Conservation (phyloP, 2,113 vertebrate species). For the Macaca nemestrina region DNA sequence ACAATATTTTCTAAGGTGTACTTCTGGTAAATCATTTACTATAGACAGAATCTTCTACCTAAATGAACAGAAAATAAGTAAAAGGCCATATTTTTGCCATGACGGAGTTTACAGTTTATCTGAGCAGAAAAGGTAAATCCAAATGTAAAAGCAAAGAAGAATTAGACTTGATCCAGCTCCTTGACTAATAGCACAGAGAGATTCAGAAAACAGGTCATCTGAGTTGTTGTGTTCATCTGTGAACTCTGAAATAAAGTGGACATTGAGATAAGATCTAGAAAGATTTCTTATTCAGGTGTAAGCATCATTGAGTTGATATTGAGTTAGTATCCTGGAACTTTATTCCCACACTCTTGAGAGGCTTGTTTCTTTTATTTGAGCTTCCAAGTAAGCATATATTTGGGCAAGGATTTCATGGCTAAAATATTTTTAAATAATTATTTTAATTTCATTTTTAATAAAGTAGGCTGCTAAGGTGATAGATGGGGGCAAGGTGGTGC, state of each 20-base stretch:
- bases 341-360: background rate
- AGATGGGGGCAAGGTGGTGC: background rate
- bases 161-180: background rate
- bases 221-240: background rate
- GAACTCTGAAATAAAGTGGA: background rate
- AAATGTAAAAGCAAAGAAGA: background rate
- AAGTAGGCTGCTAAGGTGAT: background rate
- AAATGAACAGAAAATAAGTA: background rate
- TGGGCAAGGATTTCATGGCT: background rate
- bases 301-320: background rate
- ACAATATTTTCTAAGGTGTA: background rate
- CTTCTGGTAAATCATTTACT: background rate
- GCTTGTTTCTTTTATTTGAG: background rate
- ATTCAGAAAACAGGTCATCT: background rate
- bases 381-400: background rate
- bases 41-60: background rate
- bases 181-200: background rate
- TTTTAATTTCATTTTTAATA: conserved; percentile 20
- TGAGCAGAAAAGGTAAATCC: background rate
- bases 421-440: background rate
- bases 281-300: background rate
- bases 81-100: background rate
- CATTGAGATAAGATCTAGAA: background rate
- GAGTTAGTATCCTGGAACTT: background rate
- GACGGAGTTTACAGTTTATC: background rate